Percentiles rank a stretch among this genome's conserved stretches.
These are phyloP conservation scores for Lapara coniferarum DNA, from an alignment of 2,888 invertebrate genomes.

Conservation along the genomic window DNA sequence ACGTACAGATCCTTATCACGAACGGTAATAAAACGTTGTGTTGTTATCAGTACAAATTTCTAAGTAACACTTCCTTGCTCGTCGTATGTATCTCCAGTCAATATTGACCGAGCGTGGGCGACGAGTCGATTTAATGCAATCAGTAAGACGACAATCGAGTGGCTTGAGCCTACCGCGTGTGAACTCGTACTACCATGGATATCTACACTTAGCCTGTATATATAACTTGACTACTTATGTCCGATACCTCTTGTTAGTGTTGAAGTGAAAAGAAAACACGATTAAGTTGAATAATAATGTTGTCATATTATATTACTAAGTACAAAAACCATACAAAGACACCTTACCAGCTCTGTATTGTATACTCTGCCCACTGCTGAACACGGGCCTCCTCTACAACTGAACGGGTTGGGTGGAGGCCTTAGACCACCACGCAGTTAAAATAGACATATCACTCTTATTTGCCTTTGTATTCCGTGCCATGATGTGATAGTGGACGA, in stretches of 20 bases:
- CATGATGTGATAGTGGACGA: too few species aligned
- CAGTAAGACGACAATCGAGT: constrained; percentile 49
- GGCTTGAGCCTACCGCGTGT: constrained; percentile 23
- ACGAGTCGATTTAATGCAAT: constrained; percentile 70
- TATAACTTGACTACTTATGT: constrained; percentile 13
- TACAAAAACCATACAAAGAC: too few species aligned
- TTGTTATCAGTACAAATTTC: constrained; percentile 74
- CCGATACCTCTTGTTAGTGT: neutral
- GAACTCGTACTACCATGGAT: constrained; percentile 4
- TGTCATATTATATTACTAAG: too few species aligned
- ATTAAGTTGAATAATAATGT: neutral
- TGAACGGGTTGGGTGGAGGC: too few species aligned
- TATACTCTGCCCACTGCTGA: too few species aligned
- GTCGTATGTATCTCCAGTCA: constrained; percentile 66
- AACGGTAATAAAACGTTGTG: constrained; percentile 44
- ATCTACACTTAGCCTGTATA: neutral
- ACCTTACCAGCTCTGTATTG: too few species aligned
- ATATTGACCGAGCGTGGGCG: constrained; percentile 79
- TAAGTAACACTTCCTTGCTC: constrained; percentile 71
- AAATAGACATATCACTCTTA: too few species aligned
- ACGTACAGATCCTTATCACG: constrained; percentile 32
- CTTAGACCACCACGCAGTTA: too few species aligned
- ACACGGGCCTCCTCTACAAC: too few species aligned
- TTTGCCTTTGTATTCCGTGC: too few species aligned
- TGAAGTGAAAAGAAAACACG: neutral